Percentiles rank a stretch among this genome's conserved stretches.
Conservation (phyloP, 2,113 vertebrate genomes). For the Willisornis vidua region DNA sequence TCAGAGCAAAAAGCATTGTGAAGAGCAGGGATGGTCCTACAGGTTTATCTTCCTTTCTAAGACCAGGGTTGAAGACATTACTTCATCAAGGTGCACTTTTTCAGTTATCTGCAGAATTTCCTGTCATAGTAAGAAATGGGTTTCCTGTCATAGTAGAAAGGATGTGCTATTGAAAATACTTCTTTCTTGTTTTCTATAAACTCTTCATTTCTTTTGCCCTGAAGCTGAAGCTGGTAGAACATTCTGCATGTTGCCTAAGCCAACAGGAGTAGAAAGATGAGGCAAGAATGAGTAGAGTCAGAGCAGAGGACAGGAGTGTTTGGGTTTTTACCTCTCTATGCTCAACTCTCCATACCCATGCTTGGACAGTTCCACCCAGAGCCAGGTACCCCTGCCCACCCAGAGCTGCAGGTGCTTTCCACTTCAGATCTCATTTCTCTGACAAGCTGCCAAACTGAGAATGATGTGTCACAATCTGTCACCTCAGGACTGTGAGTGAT, state of each 20-base stretch:
- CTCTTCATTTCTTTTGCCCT: neutral
- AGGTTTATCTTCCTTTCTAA: neutral
- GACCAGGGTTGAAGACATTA: neutral
- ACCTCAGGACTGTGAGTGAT: neutral
- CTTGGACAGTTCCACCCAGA: neutral
- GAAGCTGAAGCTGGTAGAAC: neutral
- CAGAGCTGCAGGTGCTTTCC: neutral
- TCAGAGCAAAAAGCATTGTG: neutral
- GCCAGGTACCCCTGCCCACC: neutral
- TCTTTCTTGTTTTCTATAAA: neutral
- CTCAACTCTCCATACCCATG: neutral
- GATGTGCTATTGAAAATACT: neutral
- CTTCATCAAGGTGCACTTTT: neutral
- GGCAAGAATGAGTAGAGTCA: neutral
- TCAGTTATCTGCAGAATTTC: neutral
- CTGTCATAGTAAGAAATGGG: neutral
- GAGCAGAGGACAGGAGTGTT: neutral
- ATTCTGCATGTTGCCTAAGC: neutral
- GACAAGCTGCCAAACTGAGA: neutral
- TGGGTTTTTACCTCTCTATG: neutral
- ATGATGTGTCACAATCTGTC: neutral
- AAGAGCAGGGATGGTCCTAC: neutral
- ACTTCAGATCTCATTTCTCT: neutral
- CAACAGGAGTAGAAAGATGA: neutral
- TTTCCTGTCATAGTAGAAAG: neutral